These are phyloP conservation scores for Hydractinia echinata DNA, from an alignment of 30 jellyfish, hydroid and myxozoan genomes.

Conservation along the genomic window DNA sequence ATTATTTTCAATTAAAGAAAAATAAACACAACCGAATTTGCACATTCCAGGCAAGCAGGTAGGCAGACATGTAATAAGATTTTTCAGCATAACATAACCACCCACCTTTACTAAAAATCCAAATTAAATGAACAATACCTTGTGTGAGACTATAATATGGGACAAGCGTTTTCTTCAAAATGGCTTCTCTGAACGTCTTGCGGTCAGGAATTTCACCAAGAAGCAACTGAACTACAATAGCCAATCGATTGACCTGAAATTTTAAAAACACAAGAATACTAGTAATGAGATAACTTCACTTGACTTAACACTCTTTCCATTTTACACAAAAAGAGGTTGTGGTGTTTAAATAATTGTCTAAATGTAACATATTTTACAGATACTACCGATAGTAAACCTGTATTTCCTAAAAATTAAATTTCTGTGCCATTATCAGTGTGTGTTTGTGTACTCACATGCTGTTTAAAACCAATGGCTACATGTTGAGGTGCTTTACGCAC, in stretches of 20 bases:
- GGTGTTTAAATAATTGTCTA: too few relatives aligned
- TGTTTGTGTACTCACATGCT: conserved; percentile 45
- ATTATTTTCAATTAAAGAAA: too few relatives aligned
- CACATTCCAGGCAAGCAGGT: too few relatives aligned
- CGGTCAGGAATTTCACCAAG: conserved; percentile 96
- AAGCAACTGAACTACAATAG: conserved; percentile 82
- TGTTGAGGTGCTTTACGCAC: conserved; percentile 92
- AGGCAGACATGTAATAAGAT: background rate
- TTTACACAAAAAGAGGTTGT: too few relatives aligned
- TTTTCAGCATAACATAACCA: background rate
- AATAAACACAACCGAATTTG: too few relatives aligned
- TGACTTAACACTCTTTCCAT: too few relatives aligned
- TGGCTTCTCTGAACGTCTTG: conserved; percentile 68
- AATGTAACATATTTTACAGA: too few relatives aligned
- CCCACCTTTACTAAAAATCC: background rate
- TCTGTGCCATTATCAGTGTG: too few relatives aligned
- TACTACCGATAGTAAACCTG: too few relatives aligned
- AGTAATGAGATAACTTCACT: too few relatives aligned
- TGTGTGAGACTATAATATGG: conserved; percentile 88
- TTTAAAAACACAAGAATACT: background rate
- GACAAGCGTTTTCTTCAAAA: conserved; percentile 74
- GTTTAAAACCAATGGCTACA: conserved; percentile 91
- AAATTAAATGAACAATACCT: conserved; percentile 40
- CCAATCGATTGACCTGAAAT: conserved; percentile 75
- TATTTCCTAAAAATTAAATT: too few relatives aligned